Evolutionary conservation across 2,113 vertebrate genomes (phyloP), one percentile per base, ranked within the genome.

Genomic region (Paraplagusia blochii): DNA sequence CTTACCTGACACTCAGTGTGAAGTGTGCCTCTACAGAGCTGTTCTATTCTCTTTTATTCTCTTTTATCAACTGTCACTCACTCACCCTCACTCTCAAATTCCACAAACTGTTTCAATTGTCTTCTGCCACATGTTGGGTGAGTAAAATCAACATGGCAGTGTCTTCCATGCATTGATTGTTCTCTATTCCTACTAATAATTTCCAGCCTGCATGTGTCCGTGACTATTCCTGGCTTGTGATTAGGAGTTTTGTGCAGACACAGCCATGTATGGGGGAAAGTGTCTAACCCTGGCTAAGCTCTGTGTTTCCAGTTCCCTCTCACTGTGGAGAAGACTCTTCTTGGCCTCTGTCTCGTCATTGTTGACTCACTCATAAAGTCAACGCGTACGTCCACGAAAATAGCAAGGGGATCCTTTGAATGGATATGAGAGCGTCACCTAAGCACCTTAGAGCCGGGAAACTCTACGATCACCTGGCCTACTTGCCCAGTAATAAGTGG

Each of bases 381-480:
- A 43, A 56, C 4, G 40, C 71, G 53, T 76, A 73, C 62, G 57
- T 69, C 51, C 51, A 70, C 53, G 51, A 49, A 83, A 84, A 85
- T 87, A 84, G 80, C 58, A 77, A 70, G 77, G 83, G 72, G 56
- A 81, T 79, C 71, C 74, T 82, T 77, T 72, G 78, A 29, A 29
- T 84, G 76, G 71, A 65, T 82, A 85, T 57, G 82, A 79, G 75
- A 47, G 63, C 48, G 72, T 69, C 80, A 69, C 66, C 79, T 79
- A 81, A 86, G 79, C 78, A 85, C 73, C 83, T 88, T 73, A 76
- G 60, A 65, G 53, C 75, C 49, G 72, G 81, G 79, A 81, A 84
- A 76, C 81, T 78, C 83, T 66, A 70, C 84, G 84, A 77, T 85
- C 76, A 79, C 87, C 81, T 44, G 2, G 55, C 51, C 74, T 35